Percentiles rank a stretch among this genome's conserved stretches.
phyloP scores from a whole-genome alignment of 2,797 vertebrate species.

The Ptychadena robeensis region DNA sequence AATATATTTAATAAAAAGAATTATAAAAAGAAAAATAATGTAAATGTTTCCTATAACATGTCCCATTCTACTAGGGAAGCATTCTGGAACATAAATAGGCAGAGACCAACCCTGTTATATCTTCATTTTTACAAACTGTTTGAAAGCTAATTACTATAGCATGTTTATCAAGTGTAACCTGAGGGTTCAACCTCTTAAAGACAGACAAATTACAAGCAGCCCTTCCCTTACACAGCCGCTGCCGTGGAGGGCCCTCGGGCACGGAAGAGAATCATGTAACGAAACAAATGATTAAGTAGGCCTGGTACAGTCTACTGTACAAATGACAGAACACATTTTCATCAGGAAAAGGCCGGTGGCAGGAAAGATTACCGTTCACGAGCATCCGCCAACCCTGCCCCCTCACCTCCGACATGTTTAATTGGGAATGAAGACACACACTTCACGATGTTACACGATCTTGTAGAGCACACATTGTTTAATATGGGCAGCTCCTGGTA shows the following conservation, averaged over 20 bases:
- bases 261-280: slow-evolving; percentile 57
- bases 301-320: slow-evolving; percentile 56
- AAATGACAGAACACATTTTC: slow-evolving; percentile 60
- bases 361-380: slow-evolving; percentile 39
- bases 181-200: slow-evolving; percentile 47
- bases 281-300: slow-evolving; percentile 55
- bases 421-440: slow-evolving; percentile 32
- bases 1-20: background rate
- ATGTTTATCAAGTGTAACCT: slow-evolving; percentile 55
- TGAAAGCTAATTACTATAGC: slow-evolving; percentile 43
- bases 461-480: slow-evolving; percentile 42
- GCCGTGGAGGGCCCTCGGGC: slow-evolving; percentile 43
- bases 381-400: slow-evolving; percentile 1
- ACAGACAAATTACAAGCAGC: slow-evolving; percentile 61
- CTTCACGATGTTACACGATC: slow-evolving; percentile 42
- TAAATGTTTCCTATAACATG: background rate
- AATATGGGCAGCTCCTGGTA: slow-evolving; percentile 28
- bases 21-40: background rate
- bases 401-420: slow-evolving; percentile 23
- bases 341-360: slow-evolving; percentile 35
- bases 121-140: slow-evolving; percentile 12
- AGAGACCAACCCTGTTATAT: background rate
- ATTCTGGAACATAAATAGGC: background rate
- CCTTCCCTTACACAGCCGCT: slow-evolving; percentile 47
- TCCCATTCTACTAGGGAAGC: background rate